Evolutionary conservation across 92 coral and sea anemone species (phyloP), one percentile per base, ranked within the genome.

Genomic region (Phenganax stokvisi): DNA sequence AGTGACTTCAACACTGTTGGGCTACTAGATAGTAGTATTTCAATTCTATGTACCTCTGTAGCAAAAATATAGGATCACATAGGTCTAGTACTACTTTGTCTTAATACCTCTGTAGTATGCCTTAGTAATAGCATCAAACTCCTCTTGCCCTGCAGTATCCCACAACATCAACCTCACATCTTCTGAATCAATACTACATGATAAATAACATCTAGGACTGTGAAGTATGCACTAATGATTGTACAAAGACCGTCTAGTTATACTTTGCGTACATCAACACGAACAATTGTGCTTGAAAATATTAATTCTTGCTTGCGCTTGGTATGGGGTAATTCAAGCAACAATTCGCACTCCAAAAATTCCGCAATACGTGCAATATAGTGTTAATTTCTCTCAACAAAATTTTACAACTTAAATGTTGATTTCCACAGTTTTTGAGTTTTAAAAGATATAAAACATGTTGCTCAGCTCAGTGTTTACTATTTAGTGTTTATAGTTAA

Each of bases 91-190:
- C 16, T 1, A 16, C 77, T 77, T 44, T 57, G 12, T n/a, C 6
- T 61, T 12, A 87, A 27, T 68, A 94, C 98, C 98, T 90, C 98
- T 75, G 54, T 94, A 94, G 81, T 94, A 94, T 16, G 98, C 98
- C 67, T 94, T 94, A 8, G 98, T 94, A 51, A 94, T 94, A 80
- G 98, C 98, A 88, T 94, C 98, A 85, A 94, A 94, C 89, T 94
- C 98, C 72, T 94, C 98, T 76, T 94, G 98, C 0, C 98, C 98
- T 8, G 98, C 98, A 1, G 98, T 94, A 83, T 94, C 98, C 98
- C 98, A 94, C 53, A 94, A 67, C 98, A 94, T 94, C 62, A 94
- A 80, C 30, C 98, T 89, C 53, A 94, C 91, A 60, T 94, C 98
- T 68, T 94, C 98, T 15, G 89, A 89, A 57, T 89, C 89, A 37